These are phyloP conservation scores for Adelges cooleyi DNA, from an alignment of 1,140 invertebrate genomes.

Conservation along the genomic window DNA sequence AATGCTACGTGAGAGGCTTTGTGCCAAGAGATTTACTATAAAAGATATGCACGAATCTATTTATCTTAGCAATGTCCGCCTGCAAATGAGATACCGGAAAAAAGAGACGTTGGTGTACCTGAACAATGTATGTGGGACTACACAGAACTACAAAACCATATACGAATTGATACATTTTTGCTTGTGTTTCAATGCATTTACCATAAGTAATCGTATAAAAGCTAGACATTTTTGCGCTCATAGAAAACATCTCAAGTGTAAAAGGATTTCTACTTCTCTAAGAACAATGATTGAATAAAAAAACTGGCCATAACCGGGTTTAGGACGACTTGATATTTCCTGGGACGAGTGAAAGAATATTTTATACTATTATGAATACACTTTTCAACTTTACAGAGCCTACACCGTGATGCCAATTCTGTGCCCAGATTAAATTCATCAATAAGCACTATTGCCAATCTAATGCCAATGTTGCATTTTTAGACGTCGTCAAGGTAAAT, in stretches of 20 bases:
- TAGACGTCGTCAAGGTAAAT: too few species aligned
- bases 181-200: too few species aligned
- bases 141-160: constrained; percentile 59
- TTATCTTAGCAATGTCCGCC: constrained; percentile 85
- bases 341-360: constrained; percentile 75
- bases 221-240: too few species aligned
- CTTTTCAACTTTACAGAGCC: constrained; percentile 85
- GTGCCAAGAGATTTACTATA: constrained; percentile 78
- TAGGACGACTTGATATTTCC: constrained; percentile 77
- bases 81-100: constrained; percentile 85
- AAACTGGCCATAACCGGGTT: constrained; percentile 53
- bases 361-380: constrained; percentile 79
- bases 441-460: constrained; percentile 71
- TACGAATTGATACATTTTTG: too few species aligned
- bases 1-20: constrained; percentile 86
- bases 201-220: too few species aligned
- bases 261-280: too few species aligned
- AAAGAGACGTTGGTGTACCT: constrained; percentile 59
- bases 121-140: constrained; percentile 69
- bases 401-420: constrained; percentile 88
- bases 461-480: too few species aligned
- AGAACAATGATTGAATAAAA: too few species aligned
- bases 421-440: constrained; percentile 81
- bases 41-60: constrained; percentile 86
- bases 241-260: too few species aligned